Conservation (phyloP, 2,797 vertebrate genomes). For the Myotis myotis region DNA sequence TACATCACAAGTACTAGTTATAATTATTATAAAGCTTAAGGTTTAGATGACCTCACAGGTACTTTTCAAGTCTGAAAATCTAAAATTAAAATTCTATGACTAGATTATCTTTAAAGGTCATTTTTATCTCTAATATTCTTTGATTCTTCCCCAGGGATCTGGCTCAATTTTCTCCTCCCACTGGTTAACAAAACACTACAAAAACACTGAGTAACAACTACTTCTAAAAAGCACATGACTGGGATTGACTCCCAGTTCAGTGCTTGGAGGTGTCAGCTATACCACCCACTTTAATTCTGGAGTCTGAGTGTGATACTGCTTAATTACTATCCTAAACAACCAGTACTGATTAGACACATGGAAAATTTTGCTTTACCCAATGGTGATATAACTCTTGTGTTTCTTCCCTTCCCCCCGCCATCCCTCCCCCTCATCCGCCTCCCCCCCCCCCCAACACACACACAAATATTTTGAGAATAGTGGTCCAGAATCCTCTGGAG, state of each 20-base stretch:
- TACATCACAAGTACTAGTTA: too few species aligned
- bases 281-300: conserved; percentile 67
- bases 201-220: conserved; percentile 57
- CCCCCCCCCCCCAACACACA: not conserved
- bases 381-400: not conserved
- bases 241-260: conserved; percentile 56
- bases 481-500: not conserved
- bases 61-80: conserved; percentile 42
- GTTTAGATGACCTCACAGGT: not conserved
- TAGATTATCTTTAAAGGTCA: conserved; percentile 43
- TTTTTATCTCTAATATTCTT: conserved; percentile 48
- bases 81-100: conserved; percentile 40
- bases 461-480: conserved; percentile 19
- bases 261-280: conserved; percentile 14
- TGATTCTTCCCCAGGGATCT: conserved; percentile 22
- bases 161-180: conserved; percentile 44
- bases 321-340: conserved; percentile 60
- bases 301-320: conserved; percentile 43
- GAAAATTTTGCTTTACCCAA: conserved; percentile 27
- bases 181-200: conserved; percentile 29
- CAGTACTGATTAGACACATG: conserved; percentile 56
- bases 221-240: conserved; percentile 60
- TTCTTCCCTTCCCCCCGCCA: not conserved
- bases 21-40: not conserved
- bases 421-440: too few species aligned